Evolutionary conservation across 2,113 vertebrate species (phyloP).

Genomic region (Chloropsis cyanopogon): DNA sequence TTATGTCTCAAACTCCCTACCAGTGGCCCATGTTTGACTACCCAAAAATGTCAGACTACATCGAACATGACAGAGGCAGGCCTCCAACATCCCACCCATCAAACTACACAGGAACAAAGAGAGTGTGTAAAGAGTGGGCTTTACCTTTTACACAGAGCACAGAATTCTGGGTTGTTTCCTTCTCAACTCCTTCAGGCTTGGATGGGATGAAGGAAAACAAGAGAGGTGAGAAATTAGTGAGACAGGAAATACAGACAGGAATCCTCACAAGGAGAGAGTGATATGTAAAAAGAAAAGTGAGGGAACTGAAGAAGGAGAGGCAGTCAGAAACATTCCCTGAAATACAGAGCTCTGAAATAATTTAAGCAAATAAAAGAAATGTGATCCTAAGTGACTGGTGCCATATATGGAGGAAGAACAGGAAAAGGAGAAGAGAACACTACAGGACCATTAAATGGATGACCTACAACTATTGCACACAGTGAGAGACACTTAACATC

Average conservation of each 20-base stretch:
- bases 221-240: slow-evolving; percentile 1
- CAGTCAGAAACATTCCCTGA: background rate
- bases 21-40: background rate
- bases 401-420: background rate
- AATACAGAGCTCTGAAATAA: background rate
- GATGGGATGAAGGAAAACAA: background rate
- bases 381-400: background rate
- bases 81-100: background rate
- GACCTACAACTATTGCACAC: background rate
- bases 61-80: background rate
- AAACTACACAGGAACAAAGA: background rate
- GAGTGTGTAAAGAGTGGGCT: background rate
- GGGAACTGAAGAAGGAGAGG: background rate
- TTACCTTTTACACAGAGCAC: slow-evolving; percentile 73
- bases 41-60: background rate
- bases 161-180: slow-evolving; percentile 61
- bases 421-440: background rate
- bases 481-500: background rate
- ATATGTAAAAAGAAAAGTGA: background rate
- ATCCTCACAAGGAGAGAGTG: background rate
- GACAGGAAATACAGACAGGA: background rate
- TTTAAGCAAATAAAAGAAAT: background rate
- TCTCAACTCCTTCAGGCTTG: slow-evolving; percentile 75
- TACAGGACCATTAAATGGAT: background rate
- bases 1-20: background rate